phyloP scores from a whole-genome alignment of 2,888 invertebrate species.

The Spicauda simplicius region DNA sequence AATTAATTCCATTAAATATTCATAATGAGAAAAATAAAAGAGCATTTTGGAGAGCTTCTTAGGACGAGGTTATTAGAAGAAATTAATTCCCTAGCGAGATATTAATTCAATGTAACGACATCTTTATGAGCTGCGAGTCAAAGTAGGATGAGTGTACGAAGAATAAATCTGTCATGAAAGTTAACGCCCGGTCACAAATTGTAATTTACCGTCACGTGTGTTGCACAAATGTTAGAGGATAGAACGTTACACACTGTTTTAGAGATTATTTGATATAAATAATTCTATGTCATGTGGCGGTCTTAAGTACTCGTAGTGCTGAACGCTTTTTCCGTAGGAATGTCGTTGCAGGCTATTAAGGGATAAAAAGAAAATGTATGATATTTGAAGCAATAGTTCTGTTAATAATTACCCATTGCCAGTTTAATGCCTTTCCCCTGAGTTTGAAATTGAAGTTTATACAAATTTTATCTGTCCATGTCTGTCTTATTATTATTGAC shows the following conservation, averaged over 20 bases:
- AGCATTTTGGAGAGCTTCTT: slow-evolving; percentile 35
- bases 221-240: slow-evolving; percentile 55
- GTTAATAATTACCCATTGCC: too few species aligned
- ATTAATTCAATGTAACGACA: slow-evolving; percentile 76
- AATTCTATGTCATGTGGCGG: too few species aligned
- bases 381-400: too few species aligned
- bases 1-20: slow-evolving; percentile 32
- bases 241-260: slow-evolving; percentile 29
- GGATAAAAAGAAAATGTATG: too few species aligned
- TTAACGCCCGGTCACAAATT: slow-evolving; percentile 77
- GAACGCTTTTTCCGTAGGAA: too few species aligned
- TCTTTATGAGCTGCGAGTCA: slow-evolving; percentile 79
- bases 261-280: too few species aligned
- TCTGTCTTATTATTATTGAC: too few species aligned
- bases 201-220: slow-evolving; percentile 72
- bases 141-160: slow-evolving; percentile 73
- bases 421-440: too few species aligned
- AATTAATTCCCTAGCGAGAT: slow-evolving; percentile 67
- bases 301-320: too few species aligned
- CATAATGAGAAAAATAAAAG: slow-evolving; percentile 34
- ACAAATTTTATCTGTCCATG: too few species aligned
- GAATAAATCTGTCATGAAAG: slow-evolving; percentile 77
- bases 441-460: too few species aligned
- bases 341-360: too few species aligned
- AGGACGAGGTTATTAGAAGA: slow-evolving; percentile 60